Base-by-base conservation (phyloP, 35 echinoderm and acorn worm species). In the Ophioderma brevispina region DNA sequence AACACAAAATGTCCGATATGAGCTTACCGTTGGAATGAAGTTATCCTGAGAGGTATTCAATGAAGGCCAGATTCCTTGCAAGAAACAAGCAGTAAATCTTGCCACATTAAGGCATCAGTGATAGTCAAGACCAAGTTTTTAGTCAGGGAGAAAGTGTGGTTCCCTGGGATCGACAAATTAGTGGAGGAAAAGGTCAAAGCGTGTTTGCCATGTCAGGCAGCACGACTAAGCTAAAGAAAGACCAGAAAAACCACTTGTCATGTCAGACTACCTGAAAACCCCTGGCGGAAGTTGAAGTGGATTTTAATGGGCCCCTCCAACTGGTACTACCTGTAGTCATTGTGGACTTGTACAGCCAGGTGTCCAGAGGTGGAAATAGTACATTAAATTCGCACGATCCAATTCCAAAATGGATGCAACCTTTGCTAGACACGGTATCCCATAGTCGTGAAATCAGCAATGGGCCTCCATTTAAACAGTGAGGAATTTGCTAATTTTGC, bases 351-450 rank as follows among this genome's bases (percentile, higher is more conserved):
- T 97, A 97, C 79, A 91, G 78, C 40, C 28, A 83, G 33, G n/a
- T 97, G 76, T 77, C 95, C 91, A 19, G 94, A 87, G 77, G 91
- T 96, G 0, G 79, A 93, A 76, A 41, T 93, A 30, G 59, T 96
- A 0, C 41, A 42, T 1, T 87, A 87, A 0, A 93, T 88, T 32
- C 21, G 84, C 63, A 0, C 88, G 79, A 55, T 89, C 86, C 78
- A 80, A 92, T 38, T 80, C 79, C 18, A 40, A 79, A 28, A 32
- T 91, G 13, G 85, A 92, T 50, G 33, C 85, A 6, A 85, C 92
- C 0, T 96, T 89, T 50, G 32, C 94, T 0, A 64, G 76, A 50
- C 82, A 85, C 90, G 94, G 1, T 46, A 89, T n/a, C 94, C 85
- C 17, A 49, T 78, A 33, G 75, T 85, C 32, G 32, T 96, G 4